Evolutionary conservation across 1,140 invertebrate genomes (phyloP).

Genomic region (Ylistrum balloti): DNA sequence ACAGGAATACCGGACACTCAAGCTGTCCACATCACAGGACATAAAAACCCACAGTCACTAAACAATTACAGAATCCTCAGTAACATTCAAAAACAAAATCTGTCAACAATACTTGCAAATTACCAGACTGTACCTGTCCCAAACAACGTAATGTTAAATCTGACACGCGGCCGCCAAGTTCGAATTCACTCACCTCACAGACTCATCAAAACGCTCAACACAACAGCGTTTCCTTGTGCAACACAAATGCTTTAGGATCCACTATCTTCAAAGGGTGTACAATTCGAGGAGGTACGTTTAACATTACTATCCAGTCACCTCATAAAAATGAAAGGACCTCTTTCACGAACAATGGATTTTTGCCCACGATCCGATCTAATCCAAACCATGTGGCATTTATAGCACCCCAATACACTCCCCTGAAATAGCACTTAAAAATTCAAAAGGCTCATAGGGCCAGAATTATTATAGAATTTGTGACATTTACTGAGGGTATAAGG

Average conservation of each 20-base stretch:
- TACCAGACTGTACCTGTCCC: background rate
- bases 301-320: slow-evolving; percentile 22
- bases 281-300: background rate
- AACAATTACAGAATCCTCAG: slow-evolving; percentile 40
- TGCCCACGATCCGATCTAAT: no score
- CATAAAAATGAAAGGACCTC: no score
- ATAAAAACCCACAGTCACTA: slow-evolving; percentile 59
- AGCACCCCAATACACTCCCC: no score
- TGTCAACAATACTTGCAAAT: slow-evolving; percentile 36
- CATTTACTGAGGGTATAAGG: no score
- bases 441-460: no score
- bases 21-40: slow-evolving; percentile 50
- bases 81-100: background rate
- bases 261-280: background rate
- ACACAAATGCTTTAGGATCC: background rate
- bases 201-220: no score
- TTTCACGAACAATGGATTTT: no score
- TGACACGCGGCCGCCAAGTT: background rate
- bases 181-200: no score
- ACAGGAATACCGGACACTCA: slow-evolving; percentile 50
- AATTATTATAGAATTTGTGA: no score
- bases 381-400: no score
- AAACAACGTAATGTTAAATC: background rate
- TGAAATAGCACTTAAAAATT: no score
- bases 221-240: no score